Evolutionary conservation across 23 tunicate genomes (phyloP).

Genomic region (Clavelina lepadiformis): DNA sequence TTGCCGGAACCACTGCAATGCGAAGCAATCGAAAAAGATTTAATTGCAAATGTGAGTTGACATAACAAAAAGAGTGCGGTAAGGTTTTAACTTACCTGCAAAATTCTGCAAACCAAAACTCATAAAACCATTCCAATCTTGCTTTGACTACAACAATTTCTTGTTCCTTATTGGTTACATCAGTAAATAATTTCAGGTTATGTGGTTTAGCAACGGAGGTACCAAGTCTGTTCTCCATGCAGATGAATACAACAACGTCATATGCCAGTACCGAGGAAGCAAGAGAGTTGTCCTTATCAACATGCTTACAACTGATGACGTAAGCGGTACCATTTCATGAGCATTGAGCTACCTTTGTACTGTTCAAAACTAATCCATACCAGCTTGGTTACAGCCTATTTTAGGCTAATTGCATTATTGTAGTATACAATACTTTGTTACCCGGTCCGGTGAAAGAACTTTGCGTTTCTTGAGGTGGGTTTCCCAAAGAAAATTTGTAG

Average conservation of each 20-base stretch:
- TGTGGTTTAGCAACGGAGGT: slow-evolving; percentile 68
- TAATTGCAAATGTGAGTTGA: slow-evolving; percentile 30
- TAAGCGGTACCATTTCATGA: neutral
- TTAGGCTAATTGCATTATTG: too few relatives aligned
- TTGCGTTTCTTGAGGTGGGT: too few relatives aligned
- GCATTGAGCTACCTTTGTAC: too few relatives aligned
- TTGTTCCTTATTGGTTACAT: neutral
- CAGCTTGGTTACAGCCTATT: too few relatives aligned
- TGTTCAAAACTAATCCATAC: too few relatives aligned
- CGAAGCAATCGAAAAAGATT: slow-evolving; percentile 5
- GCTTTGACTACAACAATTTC: neutral
- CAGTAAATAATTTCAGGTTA: slow-evolving; percentile 21
- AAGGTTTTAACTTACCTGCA: neutral
- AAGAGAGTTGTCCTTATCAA: slow-evolving; percentile 39
- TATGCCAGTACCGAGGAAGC: slow-evolving; percentile 47
- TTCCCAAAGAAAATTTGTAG: too few relatives aligned
- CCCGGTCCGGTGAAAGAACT: too few relatives aligned
- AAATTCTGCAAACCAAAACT: neutral
- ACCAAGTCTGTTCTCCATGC: slow-evolving; percentile 51
- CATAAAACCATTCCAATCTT: neutral
- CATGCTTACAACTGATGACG: slow-evolving; percentile 23
- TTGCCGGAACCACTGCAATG: slow-evolving; percentile 42
- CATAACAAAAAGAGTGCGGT: too few relatives aligned
- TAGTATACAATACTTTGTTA: too few relatives aligned
- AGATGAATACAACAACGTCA: slow-evolving; percentile 59